Base-by-base conservation (phyloP, 2,888 invertebrate species). In the Ectemnius continuus region DNA sequence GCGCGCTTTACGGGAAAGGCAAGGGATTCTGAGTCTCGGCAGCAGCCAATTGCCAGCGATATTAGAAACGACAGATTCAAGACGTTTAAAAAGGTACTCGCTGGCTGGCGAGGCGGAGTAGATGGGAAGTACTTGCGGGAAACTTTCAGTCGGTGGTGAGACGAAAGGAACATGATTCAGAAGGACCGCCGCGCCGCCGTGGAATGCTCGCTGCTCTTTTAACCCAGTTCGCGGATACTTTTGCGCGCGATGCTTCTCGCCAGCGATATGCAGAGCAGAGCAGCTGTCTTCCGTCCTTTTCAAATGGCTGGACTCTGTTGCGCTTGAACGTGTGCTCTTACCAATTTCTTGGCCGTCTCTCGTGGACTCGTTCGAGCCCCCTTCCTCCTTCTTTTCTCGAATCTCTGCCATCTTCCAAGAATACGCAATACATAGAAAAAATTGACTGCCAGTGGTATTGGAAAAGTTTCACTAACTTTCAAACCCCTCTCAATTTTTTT, bases 111-210 rank as follows among this genome's bases (percentile, higher is more conserved):
- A 52, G 16, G 14, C 16, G 16, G 52, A 52, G 16, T 16, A 52
- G 3, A 14, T 52, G 52, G 23, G 8, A 36, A 52, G 16, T 52
- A 52, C n/a, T 52, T 36, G 36, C 52, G 52, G 3, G 52, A 16
- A 16, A 16, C 16, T 52, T 14, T 52, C 52, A 52, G 52, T 14
- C 52, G 4, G 52, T 16, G 4, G 52, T 16, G 52, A 16, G 6
- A 52, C 52, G 16, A 52, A 52, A 52, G 52, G n/a, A 52, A 52
- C 52, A 52, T 14, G 52, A 52, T 52, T 52, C 14, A 52, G 36
- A 14, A 52, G 16, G 3, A 16, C 6, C n/a, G 52, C 14, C n/a
- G 52, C n/a, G n/a, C n/a, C n/a, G n/a, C n/a, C n/a, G 52, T 11
- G 52, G n/a, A 52, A 52, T 52, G 52, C 52, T 16, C 52, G n/a